A percentile compares a stretch with the other conserved stretches of the same genome.
Evolutionary conservation across 2,113 vertebrate species (phyloP).

Genomic region (Hippocampus barbouri): DNA sequence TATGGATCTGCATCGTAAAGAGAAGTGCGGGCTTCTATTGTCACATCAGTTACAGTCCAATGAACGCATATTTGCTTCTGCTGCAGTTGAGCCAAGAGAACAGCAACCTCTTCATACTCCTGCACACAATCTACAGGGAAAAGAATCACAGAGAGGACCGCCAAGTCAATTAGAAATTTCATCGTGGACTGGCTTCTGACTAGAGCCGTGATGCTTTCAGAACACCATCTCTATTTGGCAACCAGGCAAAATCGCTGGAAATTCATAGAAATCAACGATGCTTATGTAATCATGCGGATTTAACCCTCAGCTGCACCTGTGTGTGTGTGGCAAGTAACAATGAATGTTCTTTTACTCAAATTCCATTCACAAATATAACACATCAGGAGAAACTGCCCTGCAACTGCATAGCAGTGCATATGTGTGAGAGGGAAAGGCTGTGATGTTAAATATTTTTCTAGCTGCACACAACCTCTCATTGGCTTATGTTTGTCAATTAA

Average conservation of each 20-base stretch:
- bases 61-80: neutral
- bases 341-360: too few relatives aligned
- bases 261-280: neutral
- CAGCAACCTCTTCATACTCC: neutral
- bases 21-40: neutral
- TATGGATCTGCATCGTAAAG: neutral
- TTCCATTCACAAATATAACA: too few relatives aligned
- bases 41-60: neutral
- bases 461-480: too few relatives aligned
- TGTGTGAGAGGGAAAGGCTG: too few relatives aligned
- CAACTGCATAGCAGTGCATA: too few relatives aligned
- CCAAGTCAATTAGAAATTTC: neutral
- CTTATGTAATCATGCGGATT: neutral
- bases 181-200: neutral
- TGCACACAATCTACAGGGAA: neutral
- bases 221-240: neutral
- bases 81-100: neutral
- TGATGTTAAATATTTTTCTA: too few relatives aligned
- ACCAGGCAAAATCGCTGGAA: neutral
- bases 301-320: neutral
- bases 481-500: too few relatives aligned
- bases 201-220: neutral
- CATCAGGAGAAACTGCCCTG: too few relatives aligned
- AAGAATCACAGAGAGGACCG: neutral
- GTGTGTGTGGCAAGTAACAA: neutral